Percentiles rank a stretch among this genome's conserved stretches.
Conservation (phyloP, 2,797 vertebrate species). For the Helicolenus hilgendorfi region DNA sequence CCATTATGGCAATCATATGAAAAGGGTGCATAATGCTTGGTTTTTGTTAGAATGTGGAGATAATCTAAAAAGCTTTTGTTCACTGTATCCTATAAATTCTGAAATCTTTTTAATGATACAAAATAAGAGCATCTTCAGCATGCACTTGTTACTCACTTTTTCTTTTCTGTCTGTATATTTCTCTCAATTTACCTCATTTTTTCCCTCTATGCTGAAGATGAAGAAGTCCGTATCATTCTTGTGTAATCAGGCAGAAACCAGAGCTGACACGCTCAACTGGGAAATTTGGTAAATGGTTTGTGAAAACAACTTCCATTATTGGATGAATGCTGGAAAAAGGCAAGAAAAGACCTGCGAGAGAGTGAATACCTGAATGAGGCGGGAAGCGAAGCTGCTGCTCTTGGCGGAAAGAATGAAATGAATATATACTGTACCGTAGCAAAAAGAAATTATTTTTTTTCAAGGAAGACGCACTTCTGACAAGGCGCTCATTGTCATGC, state of each 20-base stretch:
- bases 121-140: background rate
- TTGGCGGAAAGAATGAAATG: background rate
- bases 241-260: background rate
- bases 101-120: background rate
- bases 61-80: background rate
- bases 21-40: background rate
- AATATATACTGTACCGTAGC: background rate
- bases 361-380: conserved; percentile 24
- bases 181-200: background rate
- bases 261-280: background rate
- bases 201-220: background rate
- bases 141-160: background rate
- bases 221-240: background rate
- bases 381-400: background rate
- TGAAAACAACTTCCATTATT: conserved; percentile 55
- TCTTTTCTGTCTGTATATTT: background rate
- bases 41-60: background rate
- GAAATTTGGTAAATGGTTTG: conserved; percentile 54
- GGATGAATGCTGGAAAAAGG: conserved; percentile 36
- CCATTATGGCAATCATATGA: background rate
- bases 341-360: background rate
- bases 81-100: background rate
- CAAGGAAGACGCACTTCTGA: background rate
- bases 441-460: background rate
- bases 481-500: conserved; percentile 1